These are phyloP conservation scores for Pongo abelii DNA, from an alignment of 2,113 vertebrate species.

Conservation along the genomic window DNA sequence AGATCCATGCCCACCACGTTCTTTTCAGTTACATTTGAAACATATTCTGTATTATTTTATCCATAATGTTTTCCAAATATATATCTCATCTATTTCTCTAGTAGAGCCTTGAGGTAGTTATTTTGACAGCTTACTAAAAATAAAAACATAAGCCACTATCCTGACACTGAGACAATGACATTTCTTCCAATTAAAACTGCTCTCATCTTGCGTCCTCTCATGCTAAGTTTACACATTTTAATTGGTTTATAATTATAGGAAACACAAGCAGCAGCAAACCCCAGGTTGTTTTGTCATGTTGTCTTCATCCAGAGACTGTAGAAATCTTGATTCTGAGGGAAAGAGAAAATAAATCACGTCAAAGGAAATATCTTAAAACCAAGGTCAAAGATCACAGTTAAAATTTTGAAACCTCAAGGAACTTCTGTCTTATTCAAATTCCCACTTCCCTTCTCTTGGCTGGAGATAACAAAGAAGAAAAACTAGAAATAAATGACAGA, in stretches of 20 bases:
- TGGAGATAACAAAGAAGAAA: background rate
- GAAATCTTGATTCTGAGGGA: conserved; percentile 93
- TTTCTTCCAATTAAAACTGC: conserved; percentile 17
- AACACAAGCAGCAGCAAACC: conserved; percentile 84
- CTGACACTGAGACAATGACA: background rate
- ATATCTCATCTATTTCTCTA: conserved; percentile 23
- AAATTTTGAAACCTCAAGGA: background rate
- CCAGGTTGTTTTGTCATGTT: conserved; percentile 99
- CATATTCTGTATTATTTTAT: background rate
- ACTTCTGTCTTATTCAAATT: background rate
- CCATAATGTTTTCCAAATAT: background rate
- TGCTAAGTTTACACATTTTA: conserved; percentile 37
- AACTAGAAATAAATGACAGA: background rate
- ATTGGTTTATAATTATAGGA: conserved; percentile 48
- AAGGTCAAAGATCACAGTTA: background rate
- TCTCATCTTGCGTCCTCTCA: conserved; percentile 24
- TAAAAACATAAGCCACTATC: conserved; percentile 30
- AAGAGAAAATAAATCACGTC: conserved; percentile 24
- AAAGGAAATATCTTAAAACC: background rate
- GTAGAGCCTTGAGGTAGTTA: background rate
- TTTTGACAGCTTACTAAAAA: conserved; percentile 32
- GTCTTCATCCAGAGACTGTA: conserved; percentile 94
- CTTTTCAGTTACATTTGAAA: background rate
- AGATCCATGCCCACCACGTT: background rate
- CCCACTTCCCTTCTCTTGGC: background rate